phyloP scores from a whole-genome alignment of 2,888 invertebrate genomes.

The Drosophila histrio region DNA sequence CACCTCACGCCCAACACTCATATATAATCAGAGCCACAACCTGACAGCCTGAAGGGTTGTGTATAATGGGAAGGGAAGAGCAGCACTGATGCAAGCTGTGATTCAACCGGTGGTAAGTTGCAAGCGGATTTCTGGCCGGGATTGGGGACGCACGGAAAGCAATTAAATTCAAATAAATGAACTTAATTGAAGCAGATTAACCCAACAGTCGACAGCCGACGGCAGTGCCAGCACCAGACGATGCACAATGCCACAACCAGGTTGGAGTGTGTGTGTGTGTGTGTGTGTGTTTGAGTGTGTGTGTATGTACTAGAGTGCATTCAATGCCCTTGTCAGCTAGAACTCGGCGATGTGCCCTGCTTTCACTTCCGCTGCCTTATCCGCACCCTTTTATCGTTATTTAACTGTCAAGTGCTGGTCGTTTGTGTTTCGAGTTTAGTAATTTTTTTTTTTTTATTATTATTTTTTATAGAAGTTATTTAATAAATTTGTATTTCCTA shows the following conservation, averaged over 20 bases:
- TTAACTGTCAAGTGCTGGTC: constrained; percentile 48
- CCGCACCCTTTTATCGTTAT: constrained; percentile 36
- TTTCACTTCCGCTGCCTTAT: constrained; percentile 63
- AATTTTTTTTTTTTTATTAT: constrained; percentile 1
- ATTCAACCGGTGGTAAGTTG: constrained; percentile 14
- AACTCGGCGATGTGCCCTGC: constrained; percentile 56
- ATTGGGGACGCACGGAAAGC: constrained; percentile 52
- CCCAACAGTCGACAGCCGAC: constrained; percentile 43
- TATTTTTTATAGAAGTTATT: constrained; percentile 44
- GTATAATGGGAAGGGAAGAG: neutral
- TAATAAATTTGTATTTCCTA: constrained; percentile 53
- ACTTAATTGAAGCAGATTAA: constrained; percentile 78
- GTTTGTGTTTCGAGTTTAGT: constrained; percentile 27
- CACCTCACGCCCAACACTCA: neutral
- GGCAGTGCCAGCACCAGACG: constrained; percentile 29
- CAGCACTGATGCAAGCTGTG: neutral
- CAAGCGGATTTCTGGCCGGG: constrained; percentile 25
- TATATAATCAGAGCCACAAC: neutral
- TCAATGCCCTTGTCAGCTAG: constrained; percentile 51
- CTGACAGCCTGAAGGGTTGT: neutral
- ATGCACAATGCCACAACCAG: constrained; percentile 20
- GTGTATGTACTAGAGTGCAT: constrained; percentile 23
- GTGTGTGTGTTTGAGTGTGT: neutral
- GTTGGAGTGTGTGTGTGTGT: constrained; percentile 1
- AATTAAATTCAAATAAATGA: constrained; percentile 78